phyloP scores from a whole-genome alignment of 2,888 invertebrate genomes.

The Hipparchia semele region DNA sequence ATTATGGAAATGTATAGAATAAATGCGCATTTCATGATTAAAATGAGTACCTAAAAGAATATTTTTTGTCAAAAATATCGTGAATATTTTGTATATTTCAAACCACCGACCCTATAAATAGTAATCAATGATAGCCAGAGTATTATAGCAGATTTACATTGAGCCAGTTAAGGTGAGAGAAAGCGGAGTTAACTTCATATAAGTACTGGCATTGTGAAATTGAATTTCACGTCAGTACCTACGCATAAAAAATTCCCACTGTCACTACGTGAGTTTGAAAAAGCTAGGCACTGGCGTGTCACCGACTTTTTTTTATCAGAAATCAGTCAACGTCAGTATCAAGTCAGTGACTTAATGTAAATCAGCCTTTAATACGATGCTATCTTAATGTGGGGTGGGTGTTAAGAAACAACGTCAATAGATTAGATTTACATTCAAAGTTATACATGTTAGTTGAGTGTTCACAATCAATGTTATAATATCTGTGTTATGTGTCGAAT shows the following conservation, averaged over 20 bases:
- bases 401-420: too few species aligned
- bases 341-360: too few species aligned
- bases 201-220: not conserved
- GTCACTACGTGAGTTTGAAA: too few species aligned
- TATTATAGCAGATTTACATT: not conserved
- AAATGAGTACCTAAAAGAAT: not conserved
- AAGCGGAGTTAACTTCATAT: not conserved
- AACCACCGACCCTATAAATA: not conserved
- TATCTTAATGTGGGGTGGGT: too few species aligned
- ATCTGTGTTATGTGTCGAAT: conserved; percentile 30
- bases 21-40: not conserved
- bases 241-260: too few species aligned
- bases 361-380: too few species aligned
- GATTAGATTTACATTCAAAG: conserved; percentile 1
- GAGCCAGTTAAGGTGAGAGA: not conserved
- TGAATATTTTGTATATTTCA: not conserved
- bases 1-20: not conserved
- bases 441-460: conserved; percentile 33
- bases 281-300: too few species aligned
- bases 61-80: not conserved
- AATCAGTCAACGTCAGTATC: too few species aligned
- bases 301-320: too few species aligned
- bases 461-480: conserved; percentile 23
- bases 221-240: not conserved
- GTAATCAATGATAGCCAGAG: not conserved